Evolutionary conservation across 1,140 invertebrate genomes (phyloP), one percentile per base, ranked within the genome.

Genomic region (Periplaneta americana): DNA sequence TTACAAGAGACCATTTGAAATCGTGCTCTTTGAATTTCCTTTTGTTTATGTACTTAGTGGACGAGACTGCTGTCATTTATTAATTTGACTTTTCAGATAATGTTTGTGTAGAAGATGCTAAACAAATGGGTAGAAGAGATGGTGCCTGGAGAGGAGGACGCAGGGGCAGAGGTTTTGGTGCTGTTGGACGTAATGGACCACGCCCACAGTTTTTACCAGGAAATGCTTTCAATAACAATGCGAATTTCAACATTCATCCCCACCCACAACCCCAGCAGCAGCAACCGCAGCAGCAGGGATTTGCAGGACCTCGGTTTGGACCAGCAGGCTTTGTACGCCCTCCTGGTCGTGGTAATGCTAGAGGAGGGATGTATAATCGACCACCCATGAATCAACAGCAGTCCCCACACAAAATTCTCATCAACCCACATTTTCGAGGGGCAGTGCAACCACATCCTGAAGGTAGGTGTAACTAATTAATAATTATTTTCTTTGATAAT

Each of bases 341-440:
- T n/a, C 1, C 48, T 57, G 48, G 22, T n/a, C 48, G 22, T 57
- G 18, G 18, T 6, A n/a, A n/a, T 57, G 22, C 48, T n/a, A 57
- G 48, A 57, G 28, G 34, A 34, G 28, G 34, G n/a, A 78, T 36
- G 1, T 37, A 34, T 34, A 22, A 28, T 78, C 34, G 48, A 57
- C 22, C 48, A 2, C 48, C 22, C 5, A 6, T 57, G 48, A 57
- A 10, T n/a, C 48, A 81, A 15, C 37, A 74, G 28, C 82, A 80
- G 28, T 34, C 66, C 5, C 78, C 82, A 0, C 88, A 89, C 83
- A 89, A 89, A 82, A 89, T 89, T 82, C 85, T 89, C 37, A 89
- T 89, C 79, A 89, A 89, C 84, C 89, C 89, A 36, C 89, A 89
- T 82, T 89, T 89, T 83, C 84, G 87, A 85, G 89, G 89, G 13